These are phyloP conservation scores for Panagrolaimus sp. DNA, from an alignment of 1,140 invertebrate species.

Conservation along the genomic window DNA sequence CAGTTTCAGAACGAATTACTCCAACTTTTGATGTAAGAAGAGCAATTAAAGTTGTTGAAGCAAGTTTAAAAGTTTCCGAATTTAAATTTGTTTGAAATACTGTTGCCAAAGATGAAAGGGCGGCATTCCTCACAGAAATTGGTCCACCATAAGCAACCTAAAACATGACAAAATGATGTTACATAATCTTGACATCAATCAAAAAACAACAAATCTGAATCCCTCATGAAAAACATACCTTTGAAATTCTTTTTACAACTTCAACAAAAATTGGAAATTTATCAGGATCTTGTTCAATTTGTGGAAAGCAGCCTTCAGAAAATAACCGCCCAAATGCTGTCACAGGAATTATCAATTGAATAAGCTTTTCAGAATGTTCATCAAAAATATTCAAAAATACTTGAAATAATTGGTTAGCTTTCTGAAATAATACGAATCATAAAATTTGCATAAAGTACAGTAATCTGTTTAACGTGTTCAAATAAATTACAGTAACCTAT, in stretches of 20 bases:
- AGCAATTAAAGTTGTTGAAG: neutral
- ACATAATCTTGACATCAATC: neutral
- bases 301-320: neutral
- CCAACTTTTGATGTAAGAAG: neutral
- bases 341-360: neutral
- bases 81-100: neutral
- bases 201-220: no score
- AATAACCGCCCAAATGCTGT: neutral
- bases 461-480: no score
- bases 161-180: neutral
- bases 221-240: no score
- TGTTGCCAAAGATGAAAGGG: neutral
- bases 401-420: neutral
- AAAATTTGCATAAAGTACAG: no score
- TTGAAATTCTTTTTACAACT: neutral
- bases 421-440: no score
- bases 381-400: neutral
- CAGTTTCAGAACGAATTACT: neutral
- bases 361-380: neutral
- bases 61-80: neutral
- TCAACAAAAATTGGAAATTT: neutral
- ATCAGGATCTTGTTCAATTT: neutral
- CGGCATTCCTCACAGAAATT: constrained; percentile 1
- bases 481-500: no score
- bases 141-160: neutral